These are phyloP conservation scores for Andricus grossulariae DNA, from an alignment of 1,140 invertebrate species.

Conservation along the genomic window DNA sequence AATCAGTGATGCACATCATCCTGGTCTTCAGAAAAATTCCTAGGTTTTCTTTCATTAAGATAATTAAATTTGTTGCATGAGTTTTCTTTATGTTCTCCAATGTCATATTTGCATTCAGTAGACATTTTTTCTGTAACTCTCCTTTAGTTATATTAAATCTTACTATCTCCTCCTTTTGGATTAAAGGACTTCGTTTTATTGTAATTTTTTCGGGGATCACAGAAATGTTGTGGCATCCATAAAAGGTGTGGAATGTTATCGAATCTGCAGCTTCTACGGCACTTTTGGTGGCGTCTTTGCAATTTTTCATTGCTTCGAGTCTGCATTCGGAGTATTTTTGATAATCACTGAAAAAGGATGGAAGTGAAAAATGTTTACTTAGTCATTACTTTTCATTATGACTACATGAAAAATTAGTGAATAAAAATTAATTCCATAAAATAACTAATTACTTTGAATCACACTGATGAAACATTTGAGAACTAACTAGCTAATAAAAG, in stretches of 20 bases:
- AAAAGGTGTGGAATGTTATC: constrained; percentile 2
- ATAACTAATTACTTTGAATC: too few relatives aligned
- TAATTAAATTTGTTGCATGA: neutral
- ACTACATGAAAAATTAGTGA: neutral
- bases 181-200: neutral
- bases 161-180: neutral
- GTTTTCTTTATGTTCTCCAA: neutral
- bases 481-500: too few relatives aligned
- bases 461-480: too few relatives aligned
- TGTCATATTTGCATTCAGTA: neutral
- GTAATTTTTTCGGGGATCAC: constrained; percentile 7
- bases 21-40: neutral
- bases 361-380: neutral
- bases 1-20: neutral
- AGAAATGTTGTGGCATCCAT: constrained; percentile 4
- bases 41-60: neutral
- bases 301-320: constrained; percentile 9
- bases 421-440: too few relatives aligned
- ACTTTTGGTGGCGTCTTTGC: constrained; percentile 7
- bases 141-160: neutral
- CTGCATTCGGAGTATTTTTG: constrained; percentile 21
- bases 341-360: neutral
- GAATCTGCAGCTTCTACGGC: constrained; percentile 19
- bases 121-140: neutral
- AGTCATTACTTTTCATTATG: neutral